Base-by-base conservation (phyloP, 2,797 vertebrate species). In the Ara ararauna region DNA sequence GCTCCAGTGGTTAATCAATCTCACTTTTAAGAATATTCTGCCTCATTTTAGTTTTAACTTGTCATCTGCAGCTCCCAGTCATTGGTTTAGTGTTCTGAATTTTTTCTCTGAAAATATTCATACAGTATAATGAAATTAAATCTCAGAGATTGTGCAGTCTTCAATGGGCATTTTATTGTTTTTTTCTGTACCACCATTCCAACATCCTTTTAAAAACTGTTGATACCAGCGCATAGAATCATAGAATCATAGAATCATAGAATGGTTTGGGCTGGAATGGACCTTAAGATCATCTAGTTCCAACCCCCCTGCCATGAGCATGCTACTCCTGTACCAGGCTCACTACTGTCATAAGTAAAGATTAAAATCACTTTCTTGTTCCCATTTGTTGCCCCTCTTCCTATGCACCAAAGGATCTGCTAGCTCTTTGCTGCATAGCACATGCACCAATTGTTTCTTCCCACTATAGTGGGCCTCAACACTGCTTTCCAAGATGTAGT, bases 31-130 rank as follows among this genome's bases (percentile, higher is more conserved):
- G 93, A 89, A 87, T 91, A 92, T 90, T 91, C 81, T 92, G 73
- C 79, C 79, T 97, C 85, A 95, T 96, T 97, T 95, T 93, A 96
- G 94, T 96, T 95, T 95, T 85, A 96, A 93, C 72, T 93, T 81
- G 78, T 68, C 87, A 58, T 89, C 91, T 72, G 73, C 70, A 96
- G 89, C 79, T 95, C 62, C 58, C 48, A 85, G 61, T 47, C 91
- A 89, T 87, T 80, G 75, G 89, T 83, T 94, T 72, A 54, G 34
- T 60, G 42, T 95, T 96, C 95, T 91, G 45, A 91, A 94, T 89
- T 93, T 96, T 93, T 89, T 91, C 96, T 94, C 78, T 96, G 95
- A 93, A 96, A 87, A 89, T 86, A 96, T 94, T 96, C 91, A 89
- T 10, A 78, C 45, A 30, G 66, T 91, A 70, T 92, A 95, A 92